Percentiles rank a stretch among this genome's conserved stretches.
These are phyloP conservation scores for Drosophila meridiana DNA, from an alignment of 2,888 invertebrate species.

Conservation along the genomic window DNA sequence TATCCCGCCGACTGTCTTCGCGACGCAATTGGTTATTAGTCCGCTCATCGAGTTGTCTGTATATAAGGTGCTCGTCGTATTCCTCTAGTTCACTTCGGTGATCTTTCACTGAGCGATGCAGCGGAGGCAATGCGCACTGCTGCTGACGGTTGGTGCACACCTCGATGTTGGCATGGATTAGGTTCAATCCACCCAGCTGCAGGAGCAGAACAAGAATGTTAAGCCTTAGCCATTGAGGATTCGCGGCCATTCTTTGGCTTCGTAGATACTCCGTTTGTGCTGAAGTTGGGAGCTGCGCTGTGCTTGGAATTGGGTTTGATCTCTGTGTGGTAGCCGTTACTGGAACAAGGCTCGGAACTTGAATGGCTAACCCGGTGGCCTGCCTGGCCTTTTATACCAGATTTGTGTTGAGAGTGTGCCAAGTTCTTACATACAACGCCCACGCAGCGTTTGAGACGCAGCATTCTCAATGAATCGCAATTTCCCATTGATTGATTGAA, in stretches of 20 bases:
- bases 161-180: constrained; percentile 18
- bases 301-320: not conserved
- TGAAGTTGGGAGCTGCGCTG: constrained; percentile 1
- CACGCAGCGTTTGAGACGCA: constrained; percentile 31
- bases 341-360: constrained; percentile 42
- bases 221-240: constrained; percentile 52
- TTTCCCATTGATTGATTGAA: constrained; percentile 74
- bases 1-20: constrained; percentile 7
- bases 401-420: not conserved
- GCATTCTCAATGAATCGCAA: constrained; percentile 40
- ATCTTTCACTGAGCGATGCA: constrained; percentile 22
- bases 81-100: constrained; percentile 44
- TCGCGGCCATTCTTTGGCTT: constrained; percentile 40
- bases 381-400: constrained; percentile 36
- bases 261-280: constrained; percentile 8
- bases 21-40: not conserved
- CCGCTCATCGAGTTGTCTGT: constrained; percentile 56
- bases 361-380: constrained; percentile 40
- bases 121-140: constrained; percentile 11
- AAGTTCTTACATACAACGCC: constrained; percentile 20
- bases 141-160: constrained; percentile 24
- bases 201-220: constrained; percentile 43
- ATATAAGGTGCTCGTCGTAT: constrained; percentile 67
- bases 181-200: constrained; percentile 34
- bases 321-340: constrained; percentile 16